Evolutionary conservation across 2,797 vertebrate species (phyloP).

Genomic region (Lepilemur septentrionalis): DNA sequence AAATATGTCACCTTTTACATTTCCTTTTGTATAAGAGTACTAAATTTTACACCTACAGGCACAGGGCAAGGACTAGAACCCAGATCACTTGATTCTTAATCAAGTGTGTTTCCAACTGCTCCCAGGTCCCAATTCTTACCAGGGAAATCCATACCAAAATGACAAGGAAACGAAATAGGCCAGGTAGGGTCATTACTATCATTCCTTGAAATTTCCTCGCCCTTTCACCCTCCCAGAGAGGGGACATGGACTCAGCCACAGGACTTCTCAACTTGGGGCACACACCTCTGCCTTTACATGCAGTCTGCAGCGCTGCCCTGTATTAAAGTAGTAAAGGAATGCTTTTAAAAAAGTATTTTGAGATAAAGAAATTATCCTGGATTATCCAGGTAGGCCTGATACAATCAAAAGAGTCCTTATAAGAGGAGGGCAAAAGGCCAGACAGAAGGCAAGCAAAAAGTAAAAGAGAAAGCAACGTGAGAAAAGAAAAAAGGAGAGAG

Average conservation of each 20-base stretch:
- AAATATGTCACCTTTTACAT: not conserved
- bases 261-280: not conserved
- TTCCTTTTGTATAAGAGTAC: not conserved
- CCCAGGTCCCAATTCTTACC: not conserved
- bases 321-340: not conserved
- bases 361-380: not conserved
- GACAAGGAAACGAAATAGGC: not conserved
- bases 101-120: not conserved
- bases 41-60: not conserved
- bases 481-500: not conserved
- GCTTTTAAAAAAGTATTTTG: not conserved
- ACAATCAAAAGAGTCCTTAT: not conserved
- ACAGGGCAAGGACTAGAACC: not conserved
- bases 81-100: not conserved
- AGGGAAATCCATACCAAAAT: not conserved
- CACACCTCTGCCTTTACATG: too few relatives aligned
- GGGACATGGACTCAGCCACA: not conserved
- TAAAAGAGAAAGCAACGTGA: not conserved
- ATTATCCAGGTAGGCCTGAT: not conserved
- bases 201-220: not conserved
- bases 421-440: not conserved
- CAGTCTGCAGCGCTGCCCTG: fast-evolving
- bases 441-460: not conserved
- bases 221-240: not conserved
- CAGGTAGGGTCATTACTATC: not conserved